A percentile compares a stretch with the other conserved stretches of the same genome.
phyloP scores from a whole-genome alignment of 2,888 invertebrate species.

The Fragum sueziense region DNA sequence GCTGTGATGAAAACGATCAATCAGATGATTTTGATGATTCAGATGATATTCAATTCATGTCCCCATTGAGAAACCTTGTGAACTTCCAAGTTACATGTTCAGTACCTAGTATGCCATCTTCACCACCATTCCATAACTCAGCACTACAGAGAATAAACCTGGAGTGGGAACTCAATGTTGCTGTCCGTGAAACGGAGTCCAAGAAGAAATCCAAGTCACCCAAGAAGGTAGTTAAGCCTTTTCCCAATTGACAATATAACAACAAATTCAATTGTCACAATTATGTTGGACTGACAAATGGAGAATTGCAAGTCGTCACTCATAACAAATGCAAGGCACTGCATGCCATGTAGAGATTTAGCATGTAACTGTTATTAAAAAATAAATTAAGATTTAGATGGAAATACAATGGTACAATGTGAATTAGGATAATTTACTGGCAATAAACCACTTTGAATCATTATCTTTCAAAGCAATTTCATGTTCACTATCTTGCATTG shows the following conservation, averaged over 20 bases:
- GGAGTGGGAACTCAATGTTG: constrained; percentile 60
- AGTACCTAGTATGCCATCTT: constrained; percentile 16
- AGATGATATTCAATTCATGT: constrained; percentile 31
- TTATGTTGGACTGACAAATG: too few relatives aligned
- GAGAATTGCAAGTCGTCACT: too few relatives aligned
- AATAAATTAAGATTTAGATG: background rate
- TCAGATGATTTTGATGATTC: constrained; percentile 43
- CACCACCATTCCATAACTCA: constrained; percentile 6
- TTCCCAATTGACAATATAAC: too few relatives aligned
- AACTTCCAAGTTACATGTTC: constrained; percentile 58
- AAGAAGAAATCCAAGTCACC: constrained; percentile 6
- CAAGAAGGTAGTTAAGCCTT: constrained; percentile 60
- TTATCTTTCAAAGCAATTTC: too few relatives aligned
- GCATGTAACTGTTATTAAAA: too few relatives aligned
- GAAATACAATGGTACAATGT: background rate
- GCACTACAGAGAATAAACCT: constrained; percentile 60
- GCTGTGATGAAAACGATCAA: constrained; percentile 28
- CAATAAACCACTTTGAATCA: background rate
- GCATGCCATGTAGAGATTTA: too few relatives aligned
- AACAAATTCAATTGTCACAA: too few relatives aligned
- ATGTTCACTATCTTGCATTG: background rate
- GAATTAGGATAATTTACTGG: too few relatives aligned
- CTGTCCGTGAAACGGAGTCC: constrained; percentile 20
- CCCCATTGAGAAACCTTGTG: constrained; percentile 36
- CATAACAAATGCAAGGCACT: too few relatives aligned